These are phyloP conservation scores for Macrosoma leucophasiata DNA, from an alignment of 2,888 invertebrate genomes.

Conservation along the genomic window DNA sequence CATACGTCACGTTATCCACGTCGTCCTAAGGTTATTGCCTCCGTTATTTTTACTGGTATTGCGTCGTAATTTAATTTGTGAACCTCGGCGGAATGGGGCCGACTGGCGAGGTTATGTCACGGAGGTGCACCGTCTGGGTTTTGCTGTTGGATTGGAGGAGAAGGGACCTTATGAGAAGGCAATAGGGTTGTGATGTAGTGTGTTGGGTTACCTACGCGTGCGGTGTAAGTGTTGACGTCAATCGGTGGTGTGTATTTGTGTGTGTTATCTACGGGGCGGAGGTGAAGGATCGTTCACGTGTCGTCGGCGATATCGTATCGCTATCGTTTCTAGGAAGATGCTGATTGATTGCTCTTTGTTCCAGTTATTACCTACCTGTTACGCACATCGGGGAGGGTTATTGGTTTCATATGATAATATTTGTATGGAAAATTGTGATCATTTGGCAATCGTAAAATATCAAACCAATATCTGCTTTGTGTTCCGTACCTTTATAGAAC, in stretches of 20 bases:
- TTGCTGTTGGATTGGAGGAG: constrained; percentile 18
- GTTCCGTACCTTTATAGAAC: no score
- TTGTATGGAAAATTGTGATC: no score
- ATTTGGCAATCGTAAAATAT: no score
- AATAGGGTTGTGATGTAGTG: constrained; percentile 30
- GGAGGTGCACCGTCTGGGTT: constrained; percentile 26
- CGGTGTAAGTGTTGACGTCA: constrained; percentile 55
- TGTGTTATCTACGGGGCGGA: constrained; percentile 45
- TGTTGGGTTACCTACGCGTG: constrained; percentile 33
- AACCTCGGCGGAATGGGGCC: constrained; percentile 53
- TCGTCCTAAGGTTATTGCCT: constrained; percentile 25
- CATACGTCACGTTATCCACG: no score
- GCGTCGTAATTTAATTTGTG: constrained; percentile 50
- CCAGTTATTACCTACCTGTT: constrained; percentile 19
- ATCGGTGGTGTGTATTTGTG: constrained; percentile 54
- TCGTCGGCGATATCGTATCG: constrained; percentile 36
- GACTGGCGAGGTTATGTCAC: constrained; percentile 40
- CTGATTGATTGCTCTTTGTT: constrained; percentile 66
- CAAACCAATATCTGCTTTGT: no score
- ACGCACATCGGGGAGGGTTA: no score
- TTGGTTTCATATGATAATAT: no score
- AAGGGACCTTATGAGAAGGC: constrained; percentile 27
- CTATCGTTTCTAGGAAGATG: constrained; percentile 43
- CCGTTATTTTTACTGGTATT: constrained; percentile 35
- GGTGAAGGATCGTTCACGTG: constrained; percentile 67